Conservation (phyloP, 2,888 invertebrate species). For the Tipula lateralis region DNA sequence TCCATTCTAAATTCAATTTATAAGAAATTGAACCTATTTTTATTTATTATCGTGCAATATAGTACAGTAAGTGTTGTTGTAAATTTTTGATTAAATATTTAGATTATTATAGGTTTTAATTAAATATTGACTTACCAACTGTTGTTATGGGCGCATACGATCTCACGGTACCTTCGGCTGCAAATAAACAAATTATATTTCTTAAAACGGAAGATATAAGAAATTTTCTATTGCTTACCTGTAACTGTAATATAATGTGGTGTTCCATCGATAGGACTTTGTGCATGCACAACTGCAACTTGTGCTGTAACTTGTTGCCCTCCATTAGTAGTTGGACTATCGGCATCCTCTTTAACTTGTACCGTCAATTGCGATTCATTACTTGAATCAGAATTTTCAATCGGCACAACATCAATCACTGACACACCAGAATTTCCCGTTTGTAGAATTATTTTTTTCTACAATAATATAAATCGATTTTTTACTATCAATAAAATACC, state of each 20-base stretch:
- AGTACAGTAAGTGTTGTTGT: too few relatives aligned
- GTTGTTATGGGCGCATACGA: conserved; percentile 34
- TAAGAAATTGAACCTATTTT: too few relatives aligned
- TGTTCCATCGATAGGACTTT: conserved; percentile 40
- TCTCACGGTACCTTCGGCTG: conserved; percentile 33
- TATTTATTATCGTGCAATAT: too few relatives aligned
- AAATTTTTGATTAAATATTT: too few relatives aligned
- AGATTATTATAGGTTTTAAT: conserved; percentile 34
- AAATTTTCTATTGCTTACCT: conserved; percentile 39
- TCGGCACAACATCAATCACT: conserved; percentile 45
- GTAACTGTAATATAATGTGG: conserved; percentile 47
- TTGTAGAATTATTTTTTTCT: conserved; percentile 44
- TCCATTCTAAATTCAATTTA: too few relatives aligned
- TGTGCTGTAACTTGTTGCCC: conserved; percentile 46
- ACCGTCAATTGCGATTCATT: conserved; percentile 39
- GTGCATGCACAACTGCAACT: conserved; percentile 44
- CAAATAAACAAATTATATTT: background rate
- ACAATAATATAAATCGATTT: conserved; percentile 33
- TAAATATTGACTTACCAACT: conserved; percentile 33
- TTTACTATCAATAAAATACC: background rate
- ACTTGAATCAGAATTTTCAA: conserved; percentile 47
- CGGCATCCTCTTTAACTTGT: conserved; percentile 33
- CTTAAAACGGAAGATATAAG: background rate
- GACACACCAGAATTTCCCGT: conserved; percentile 40
- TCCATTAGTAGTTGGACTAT: conserved; percentile 33